phyloP scores from a whole-genome alignment of 2,113 vertebrate species.

The Peromyscus californicus region DNA sequence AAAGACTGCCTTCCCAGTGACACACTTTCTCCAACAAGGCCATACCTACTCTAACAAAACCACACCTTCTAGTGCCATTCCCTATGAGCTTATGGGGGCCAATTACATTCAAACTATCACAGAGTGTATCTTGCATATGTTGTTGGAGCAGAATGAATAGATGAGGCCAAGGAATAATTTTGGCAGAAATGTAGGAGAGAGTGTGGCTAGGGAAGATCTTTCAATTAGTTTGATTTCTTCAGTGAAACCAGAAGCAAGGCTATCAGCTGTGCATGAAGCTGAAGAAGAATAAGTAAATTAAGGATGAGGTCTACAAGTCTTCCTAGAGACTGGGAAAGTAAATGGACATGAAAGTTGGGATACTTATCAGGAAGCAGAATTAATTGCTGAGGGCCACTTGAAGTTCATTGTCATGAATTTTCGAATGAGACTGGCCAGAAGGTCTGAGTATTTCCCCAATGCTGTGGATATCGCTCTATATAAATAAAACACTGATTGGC shows the following conservation, averaged over 20 bases:
- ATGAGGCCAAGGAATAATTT: not conserved
- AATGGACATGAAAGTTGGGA: not conserved
- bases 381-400: not conserved
- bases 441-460: not conserved
- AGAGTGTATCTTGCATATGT: not conserved
- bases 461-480: too few species aligned
- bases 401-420: not conserved
- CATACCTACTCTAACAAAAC: too few species aligned
- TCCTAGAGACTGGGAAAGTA: not conserved
- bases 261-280: not conserved
- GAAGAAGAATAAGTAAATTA: not conserved
- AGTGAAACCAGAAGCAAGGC: not conserved
- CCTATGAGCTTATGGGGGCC: too few species aligned
- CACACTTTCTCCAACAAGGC: too few species aligned
- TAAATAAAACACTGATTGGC: too few species aligned
- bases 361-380: not conserved
- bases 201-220: not conserved
- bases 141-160: not conserved
- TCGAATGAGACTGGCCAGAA: not conserved
- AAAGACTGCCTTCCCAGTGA: too few species aligned
- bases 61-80: too few species aligned
- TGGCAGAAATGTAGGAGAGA: not conserved
- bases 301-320: not conserved
- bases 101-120: too few species aligned
- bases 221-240: slow-evolving; percentile 1